Percentiles rank a stretch among this genome's conserved stretches.
phyloP scores from a whole-genome alignment of 2,888 invertebrate species.

The Criorhina ranunculi region DNA sequence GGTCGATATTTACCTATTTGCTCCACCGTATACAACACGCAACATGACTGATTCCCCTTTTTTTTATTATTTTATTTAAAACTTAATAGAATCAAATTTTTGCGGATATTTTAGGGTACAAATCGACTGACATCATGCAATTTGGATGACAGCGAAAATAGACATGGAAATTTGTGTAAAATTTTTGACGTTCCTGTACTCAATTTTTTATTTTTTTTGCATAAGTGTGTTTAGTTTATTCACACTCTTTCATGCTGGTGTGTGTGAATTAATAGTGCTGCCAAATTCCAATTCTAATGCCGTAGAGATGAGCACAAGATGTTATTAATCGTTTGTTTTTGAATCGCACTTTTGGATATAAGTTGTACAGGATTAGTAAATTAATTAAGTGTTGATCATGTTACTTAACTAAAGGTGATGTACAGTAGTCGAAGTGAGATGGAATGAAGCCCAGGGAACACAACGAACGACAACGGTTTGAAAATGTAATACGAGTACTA shows the following conservation, averaged over 20 bases:
- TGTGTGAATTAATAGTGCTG: not conserved
- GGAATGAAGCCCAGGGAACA: too few species aligned
- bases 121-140: constrained; percentile 66
- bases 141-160: constrained; percentile 22
- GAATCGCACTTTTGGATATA: not conserved
- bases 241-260: too few species aligned
- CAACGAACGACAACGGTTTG: too few species aligned
- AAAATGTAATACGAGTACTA: too few species aligned
- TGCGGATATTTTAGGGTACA: constrained; percentile 14
- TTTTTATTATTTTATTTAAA: constrained; percentile 12
- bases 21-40: constrained; percentile 45
- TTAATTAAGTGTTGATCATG: too few species aligned
- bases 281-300: not conserved
- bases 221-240: not conserved
- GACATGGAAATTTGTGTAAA: not conserved
- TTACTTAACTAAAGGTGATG: too few species aligned
- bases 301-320: not conserved
- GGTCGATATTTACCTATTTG: constrained; percentile 52
- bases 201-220: not conserved
- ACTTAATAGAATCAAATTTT: constrained; percentile 9
- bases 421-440: too few species aligned
- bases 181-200: constrained; percentile 34
- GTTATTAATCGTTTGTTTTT: not conserved
- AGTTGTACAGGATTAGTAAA: too few species aligned
- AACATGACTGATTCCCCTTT: constrained; percentile 41